Base-by-base conservation (phyloP, 2,888 invertebrate species). In the Notodonta ziczac region DNA sequence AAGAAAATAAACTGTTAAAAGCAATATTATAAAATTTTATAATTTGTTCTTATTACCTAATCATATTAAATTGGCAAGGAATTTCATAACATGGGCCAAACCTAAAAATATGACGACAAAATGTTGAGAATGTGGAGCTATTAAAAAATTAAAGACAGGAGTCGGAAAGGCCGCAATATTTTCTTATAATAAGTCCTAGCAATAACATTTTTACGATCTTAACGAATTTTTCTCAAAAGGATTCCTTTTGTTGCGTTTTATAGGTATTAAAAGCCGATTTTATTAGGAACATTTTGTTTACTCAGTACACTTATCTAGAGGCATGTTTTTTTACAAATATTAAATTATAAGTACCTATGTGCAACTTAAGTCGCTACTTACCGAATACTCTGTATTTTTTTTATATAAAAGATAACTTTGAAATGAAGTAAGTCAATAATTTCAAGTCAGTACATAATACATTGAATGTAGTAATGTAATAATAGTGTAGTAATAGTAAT, bases 141-240 rank as follows among this genome's bases (percentile, higher is more conserved):
- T 62, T 66, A 63, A 70, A 70, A 72, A 70, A 66, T 67, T 74
- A 68, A 73, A 74, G 73, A 69, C 68, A 59, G 65, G 64, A 70
- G 70, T 73, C 76, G 73, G 72, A 81, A 83, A 76, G 74, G 70
- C 78, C 66, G 76, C 77, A 81, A 84, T 81, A 82, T 84, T 84
- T 80, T 81, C 76, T 77, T 73, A 63, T 76, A 79, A 81, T 81
- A 81, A 83, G 79, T 81, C 68, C 61, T 63, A 75, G 80, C 75
- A 70, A 78, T 85, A 84, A 86, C 85, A 78, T 70, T 84, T 85
- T 85, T 85, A 84, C 76, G 81, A 57, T 62, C 67, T 62, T 64
- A 61, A 67, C 65, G 67, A 76, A 74, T 76, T 76, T 82, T 80
- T 75, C 70, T 70, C 61, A 66, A 73, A 77, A 77, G 69, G 66